Evolutionary conservation across 2,888 invertebrate genomes (phyloP).

Genomic region (Artemia sp.): DNA sequence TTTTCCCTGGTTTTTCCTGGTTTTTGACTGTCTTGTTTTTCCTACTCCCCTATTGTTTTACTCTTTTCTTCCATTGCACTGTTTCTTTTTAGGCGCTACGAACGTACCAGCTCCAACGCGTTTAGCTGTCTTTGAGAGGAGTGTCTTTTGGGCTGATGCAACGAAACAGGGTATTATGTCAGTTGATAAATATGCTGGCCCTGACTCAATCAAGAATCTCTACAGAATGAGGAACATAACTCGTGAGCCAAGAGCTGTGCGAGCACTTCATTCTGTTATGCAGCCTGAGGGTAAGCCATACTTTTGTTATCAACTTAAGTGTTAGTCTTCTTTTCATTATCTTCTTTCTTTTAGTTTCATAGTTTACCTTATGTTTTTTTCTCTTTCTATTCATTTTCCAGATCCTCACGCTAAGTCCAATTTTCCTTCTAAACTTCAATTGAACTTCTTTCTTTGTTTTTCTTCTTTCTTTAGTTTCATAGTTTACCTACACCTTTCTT

Average conservation of each 20-base stretch:
- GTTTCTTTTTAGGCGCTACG: conserved; percentile 14
- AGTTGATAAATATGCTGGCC: conserved; percentile 59
- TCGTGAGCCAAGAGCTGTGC: conserved; percentile 63
- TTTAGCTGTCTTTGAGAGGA: conserved; percentile 63
- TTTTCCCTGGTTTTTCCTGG: too few species aligned
- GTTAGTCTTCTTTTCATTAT: too few species aligned
- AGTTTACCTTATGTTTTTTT: too few species aligned
- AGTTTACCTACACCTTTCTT: too few species aligned
- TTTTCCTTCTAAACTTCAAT: too few species aligned
- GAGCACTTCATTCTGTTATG: conserved; percentile 57
- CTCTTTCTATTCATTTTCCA: too few species aligned
- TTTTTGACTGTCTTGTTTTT: conserved; percentile 4
- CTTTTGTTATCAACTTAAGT: too few species aligned
- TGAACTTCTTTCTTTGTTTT: too few species aligned
- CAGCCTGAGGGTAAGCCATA: conserved; percentile 45
- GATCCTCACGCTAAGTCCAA: too few species aligned
- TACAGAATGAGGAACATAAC: conserved; percentile 57
- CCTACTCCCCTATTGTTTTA: background rate
- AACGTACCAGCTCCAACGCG: conserved; percentile 64
- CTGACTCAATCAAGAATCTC: conserved; percentile 56
- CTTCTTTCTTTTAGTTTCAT: too few species aligned
- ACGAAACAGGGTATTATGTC: conserved; percentile 75
- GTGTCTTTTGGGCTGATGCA: conserved; percentile 77
- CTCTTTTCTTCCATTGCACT: background rate
- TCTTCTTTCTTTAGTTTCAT: too few species aligned